Evolutionary conservation across 2,113 vertebrate species (phyloP).

Genomic region (Mastomys natalensis): DNA sequence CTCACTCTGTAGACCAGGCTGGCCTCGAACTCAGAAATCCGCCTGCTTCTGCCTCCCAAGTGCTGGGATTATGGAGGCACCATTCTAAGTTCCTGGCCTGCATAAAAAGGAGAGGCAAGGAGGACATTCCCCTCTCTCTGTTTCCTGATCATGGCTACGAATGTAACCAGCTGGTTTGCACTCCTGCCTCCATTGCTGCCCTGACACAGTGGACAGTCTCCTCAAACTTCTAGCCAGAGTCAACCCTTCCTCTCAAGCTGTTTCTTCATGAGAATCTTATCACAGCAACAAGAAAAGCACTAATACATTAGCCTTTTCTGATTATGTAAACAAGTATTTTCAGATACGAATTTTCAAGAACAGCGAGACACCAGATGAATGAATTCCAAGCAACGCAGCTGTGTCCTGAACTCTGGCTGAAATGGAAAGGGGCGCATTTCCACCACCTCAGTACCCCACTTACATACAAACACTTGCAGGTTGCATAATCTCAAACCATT

Average conservation of each 20-base stretch:
- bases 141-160: neutral
- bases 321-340: slow-evolving; percentile 22
- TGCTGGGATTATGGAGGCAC: too few relatives aligned
- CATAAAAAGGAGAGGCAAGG: neutral
- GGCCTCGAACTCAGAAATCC: too few relatives aligned
- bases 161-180: too few relatives aligned
- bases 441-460: neutral
- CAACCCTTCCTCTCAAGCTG: neutral
- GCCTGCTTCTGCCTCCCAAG: too few relatives aligned
- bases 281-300: neutral
- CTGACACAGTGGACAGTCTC: neutral
- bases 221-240: neutral
- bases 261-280: too few relatives aligned
- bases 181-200: neutral
- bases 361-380: neutral
- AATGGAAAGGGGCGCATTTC: neutral
- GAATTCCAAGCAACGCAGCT: neutral
- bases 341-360: slow-evolving; percentile 13
- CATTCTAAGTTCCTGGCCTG: neutral
- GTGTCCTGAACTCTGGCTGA: neutral
- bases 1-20: too few relatives aligned
- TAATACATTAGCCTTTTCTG: neutral
- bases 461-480: slow-evolving; percentile 24
- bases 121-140: neutral
- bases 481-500: slow-evolving; percentile 49